A percentile compares a stretch with the other conserved stretches of the same genome.
Evolutionary conservation across 2,113 vertebrate species (phyloP).

Genomic region (Macroglossus sobrinus): DNA sequence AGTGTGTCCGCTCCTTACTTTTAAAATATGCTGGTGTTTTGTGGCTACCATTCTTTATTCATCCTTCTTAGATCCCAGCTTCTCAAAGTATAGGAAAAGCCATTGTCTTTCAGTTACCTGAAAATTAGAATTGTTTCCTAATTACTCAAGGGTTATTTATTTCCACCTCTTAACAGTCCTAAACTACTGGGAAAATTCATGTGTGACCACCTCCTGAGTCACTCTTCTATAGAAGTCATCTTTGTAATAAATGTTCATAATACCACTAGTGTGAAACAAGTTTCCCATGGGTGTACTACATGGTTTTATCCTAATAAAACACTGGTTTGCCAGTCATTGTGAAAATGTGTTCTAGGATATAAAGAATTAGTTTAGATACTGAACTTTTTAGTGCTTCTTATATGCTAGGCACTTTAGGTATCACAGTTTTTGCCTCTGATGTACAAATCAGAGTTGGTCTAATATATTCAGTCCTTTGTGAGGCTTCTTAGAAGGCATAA

Average conservation of each 20-base stretch:
- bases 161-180: neutral
- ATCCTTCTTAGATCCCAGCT: neutral
- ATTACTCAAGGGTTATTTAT: neutral
- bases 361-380: neutral
- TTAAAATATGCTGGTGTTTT: constrained; percentile 59
- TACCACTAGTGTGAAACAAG: neutral
- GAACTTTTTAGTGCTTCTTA: neutral
- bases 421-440: neutral
- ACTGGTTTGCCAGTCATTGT: neutral
- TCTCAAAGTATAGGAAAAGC: constrained; percentile 29
- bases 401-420: neutral
- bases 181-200: neutral
- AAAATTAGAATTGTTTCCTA: constrained; percentile 20
- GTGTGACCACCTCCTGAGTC: neutral
- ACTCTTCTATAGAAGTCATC: neutral
- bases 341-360: neutral
- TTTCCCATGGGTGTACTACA: neutral
- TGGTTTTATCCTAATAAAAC: neutral
- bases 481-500: neutral
- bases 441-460: neutral
- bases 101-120: constrained; percentile 32
- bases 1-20: constrained; percentile 54
- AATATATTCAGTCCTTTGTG: neutral
- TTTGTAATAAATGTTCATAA: neutral
- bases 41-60: constrained; percentile 24